Evolutionary conservation across 2,113 vertebrate species (phyloP).

Genomic region (Periophthalmus modestus): DNA sequence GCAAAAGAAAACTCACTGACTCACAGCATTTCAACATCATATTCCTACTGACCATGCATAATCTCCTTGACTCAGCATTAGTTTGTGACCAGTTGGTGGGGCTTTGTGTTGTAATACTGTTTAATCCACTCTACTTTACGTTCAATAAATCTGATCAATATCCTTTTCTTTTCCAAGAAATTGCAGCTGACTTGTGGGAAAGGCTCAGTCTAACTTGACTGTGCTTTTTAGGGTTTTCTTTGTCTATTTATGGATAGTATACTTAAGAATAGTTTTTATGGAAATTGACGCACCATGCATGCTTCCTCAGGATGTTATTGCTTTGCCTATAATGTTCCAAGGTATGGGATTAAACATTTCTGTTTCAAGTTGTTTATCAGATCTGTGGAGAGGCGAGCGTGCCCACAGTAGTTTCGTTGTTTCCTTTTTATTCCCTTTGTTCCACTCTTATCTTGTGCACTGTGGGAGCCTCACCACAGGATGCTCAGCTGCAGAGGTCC

Average conservation of each 20-base stretch:
- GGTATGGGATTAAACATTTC: no score
- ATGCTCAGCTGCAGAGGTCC: constrained; percentile 31
- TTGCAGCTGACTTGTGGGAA: constrained; percentile 5
- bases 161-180: background rate
- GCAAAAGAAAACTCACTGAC: background rate
- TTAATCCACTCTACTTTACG: constrained; percentile 31
- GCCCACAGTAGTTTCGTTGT: no score
- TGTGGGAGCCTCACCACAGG: constrained; percentile 6
- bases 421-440: constrained; percentile 11
- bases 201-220: background rate
- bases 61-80: constrained; percentile 10
- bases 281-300: background rate
- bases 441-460: constrained; percentile 8
- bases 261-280: background rate
- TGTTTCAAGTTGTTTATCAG: no score
- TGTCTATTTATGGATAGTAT: background rate
- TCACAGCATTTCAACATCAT: background rate
- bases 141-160: constrained; percentile 20
- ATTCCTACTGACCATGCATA: background rate
- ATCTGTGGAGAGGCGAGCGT: no score
- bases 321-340: no score
- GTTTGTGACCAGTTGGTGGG: background rate
- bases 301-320: background rate
- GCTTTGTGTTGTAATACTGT: constrained; percentile 24
- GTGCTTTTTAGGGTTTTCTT: background rate